Conservation (phyloP, 2,113 vertebrate species). For the Barbus barbus region DNA sequence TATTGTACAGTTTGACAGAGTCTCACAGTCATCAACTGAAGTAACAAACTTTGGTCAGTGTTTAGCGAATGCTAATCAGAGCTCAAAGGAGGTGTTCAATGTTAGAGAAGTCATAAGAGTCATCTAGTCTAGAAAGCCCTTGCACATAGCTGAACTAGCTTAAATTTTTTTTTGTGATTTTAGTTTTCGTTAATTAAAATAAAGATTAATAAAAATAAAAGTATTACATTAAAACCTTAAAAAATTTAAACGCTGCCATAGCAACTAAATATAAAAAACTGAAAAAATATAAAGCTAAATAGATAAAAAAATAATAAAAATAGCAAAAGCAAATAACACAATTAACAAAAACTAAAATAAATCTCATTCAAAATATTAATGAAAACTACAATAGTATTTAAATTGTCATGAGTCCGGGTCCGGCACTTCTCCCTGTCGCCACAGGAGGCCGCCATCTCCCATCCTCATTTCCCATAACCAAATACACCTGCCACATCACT, state of each 20-base stretch:
- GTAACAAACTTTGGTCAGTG: background rate
- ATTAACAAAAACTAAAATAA: background rate
- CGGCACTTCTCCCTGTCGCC: too few relatives aligned
- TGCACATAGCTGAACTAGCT: background rate
- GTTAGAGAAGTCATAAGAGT: background rate
- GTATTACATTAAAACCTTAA: background rate
- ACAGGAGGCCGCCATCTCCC: too few relatives aligned
- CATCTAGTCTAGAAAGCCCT: background rate
- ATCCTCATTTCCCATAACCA: too few relatives aligned
- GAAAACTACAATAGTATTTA: background rate
- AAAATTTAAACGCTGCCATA: too few relatives aligned
- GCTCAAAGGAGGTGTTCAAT: background rate
- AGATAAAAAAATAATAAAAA: background rate
- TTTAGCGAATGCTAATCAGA: background rate
- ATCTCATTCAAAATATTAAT: background rate
- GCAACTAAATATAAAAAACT: too few relatives aligned
- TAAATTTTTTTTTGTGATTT: background rate
- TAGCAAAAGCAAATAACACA: background rate
- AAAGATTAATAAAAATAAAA: background rate
- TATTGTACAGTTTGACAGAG: background rate
- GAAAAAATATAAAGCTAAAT: background rate
- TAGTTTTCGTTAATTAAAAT: background rate
- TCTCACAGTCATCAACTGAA: background rate
- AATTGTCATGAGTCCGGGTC: too few relatives aligned
- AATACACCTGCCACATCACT: too few relatives aligned